Percentiles rank a stretch among this genome's conserved stretches.
These are phyloP conservation scores for Pongo abelii DNA, from an alignment of 2,113 vertebrate species.

Conservation along the genomic window DNA sequence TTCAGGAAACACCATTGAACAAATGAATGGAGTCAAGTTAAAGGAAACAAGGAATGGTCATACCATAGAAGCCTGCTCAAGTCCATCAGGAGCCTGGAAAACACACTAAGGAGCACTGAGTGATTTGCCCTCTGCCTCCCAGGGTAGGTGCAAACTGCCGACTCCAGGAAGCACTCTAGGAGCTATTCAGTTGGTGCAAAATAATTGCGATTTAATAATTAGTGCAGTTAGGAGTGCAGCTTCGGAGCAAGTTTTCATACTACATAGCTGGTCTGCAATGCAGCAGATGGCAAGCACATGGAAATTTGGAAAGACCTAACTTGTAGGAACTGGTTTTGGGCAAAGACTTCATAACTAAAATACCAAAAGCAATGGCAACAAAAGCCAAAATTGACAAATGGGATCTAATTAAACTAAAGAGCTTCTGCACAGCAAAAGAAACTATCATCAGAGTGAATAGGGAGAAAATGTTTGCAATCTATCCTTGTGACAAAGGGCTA, in stretches of 20 bases:
- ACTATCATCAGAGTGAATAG: too few species aligned
- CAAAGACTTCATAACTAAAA: not conserved
- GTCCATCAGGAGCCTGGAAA: not conserved
- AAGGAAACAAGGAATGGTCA: not conserved
- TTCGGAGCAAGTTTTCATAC: not conserved
- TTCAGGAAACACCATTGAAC: not conserved
- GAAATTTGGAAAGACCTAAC: not conserved
- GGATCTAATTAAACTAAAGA: too few species aligned
- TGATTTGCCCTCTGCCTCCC: not conserved
- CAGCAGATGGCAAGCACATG: not conserved
- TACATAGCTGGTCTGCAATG: not conserved
- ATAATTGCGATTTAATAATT: too few species aligned
- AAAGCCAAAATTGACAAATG: too few species aligned
- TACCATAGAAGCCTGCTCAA: too few species aligned
- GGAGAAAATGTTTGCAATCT: too few species aligned
- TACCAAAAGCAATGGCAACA: too few species aligned
- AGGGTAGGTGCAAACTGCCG: not conserved
- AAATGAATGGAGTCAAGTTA: not conserved
- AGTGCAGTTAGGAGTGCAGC: not conserved
- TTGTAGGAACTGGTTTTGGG: not conserved
- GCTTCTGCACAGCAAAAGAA: too few species aligned
- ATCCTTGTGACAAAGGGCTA: too few species aligned
- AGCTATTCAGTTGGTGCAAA: not conserved
- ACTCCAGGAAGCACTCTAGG: accelerated
- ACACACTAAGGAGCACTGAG: too few species aligned